Evolutionary conservation across 1,140 invertebrate species (phyloP).

Genomic region (Ladona fulva): DNA sequence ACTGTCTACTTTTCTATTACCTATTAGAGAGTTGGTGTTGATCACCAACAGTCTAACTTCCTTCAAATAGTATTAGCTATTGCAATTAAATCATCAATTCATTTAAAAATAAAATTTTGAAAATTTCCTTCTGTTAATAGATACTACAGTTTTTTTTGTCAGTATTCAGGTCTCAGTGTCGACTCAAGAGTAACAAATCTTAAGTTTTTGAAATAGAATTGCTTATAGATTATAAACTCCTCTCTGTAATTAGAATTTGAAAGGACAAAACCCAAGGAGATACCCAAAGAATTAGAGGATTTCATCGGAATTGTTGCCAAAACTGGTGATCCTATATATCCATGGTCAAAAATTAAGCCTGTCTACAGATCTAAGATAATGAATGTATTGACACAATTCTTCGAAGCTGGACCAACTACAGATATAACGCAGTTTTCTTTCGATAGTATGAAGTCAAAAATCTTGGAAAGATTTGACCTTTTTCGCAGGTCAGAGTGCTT

Average conservation of each 20-base stretch:
- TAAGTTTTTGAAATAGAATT: no score
- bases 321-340: conserved; percentile 88
- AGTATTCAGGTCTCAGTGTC: no score
- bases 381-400: conserved; percentile 77
- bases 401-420: conserved; percentile 63
- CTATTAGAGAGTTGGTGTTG: no score
- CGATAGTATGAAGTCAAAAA: conserved; percentile 74
- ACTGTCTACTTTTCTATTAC: no score
- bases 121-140: no score
- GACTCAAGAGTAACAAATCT: no score
- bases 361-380: conserved; percentile 81
- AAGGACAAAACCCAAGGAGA: neutral
- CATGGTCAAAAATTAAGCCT: conserved; percentile 79
- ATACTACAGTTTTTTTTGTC: no score
- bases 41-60: no score
- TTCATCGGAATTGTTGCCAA: conserved; percentile 84
- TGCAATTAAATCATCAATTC: no score
- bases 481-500: conserved; percentile 35
- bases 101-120: no score
- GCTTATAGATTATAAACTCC: no score
- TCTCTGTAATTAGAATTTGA: neutral
- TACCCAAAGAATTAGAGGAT: conserved; percentile 82
- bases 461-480: conserved; percentile 73
- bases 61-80: no score
- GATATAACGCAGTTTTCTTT: conserved; percentile 77